A percentile compares a stretch with the other conserved stretches of the same genome.
phyloP scores from a whole-genome alignment of 2,888 invertebrate species.

The Stenichneumon culpator region DNA sequence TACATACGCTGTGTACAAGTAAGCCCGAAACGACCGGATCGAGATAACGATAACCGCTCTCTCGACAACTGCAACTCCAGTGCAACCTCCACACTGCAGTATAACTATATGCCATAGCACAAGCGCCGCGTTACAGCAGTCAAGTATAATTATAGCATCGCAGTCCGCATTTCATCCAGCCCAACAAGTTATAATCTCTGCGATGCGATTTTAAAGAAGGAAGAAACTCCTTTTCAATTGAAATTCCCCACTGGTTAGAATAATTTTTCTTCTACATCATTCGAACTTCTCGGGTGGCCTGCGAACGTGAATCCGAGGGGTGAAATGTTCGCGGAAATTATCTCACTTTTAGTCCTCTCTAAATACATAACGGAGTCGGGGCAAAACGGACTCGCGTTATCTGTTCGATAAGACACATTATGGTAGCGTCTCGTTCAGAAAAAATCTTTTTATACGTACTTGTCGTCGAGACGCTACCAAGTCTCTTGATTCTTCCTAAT shows the following conservation, averaged over 20 bases:
- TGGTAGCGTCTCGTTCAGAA: no score
- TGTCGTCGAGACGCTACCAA: no score
- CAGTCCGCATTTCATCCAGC: constrained; percentile 30
- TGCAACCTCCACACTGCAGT: constrained; percentile 50
- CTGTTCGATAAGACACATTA: no score
- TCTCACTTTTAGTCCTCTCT: constrained; percentile 33
- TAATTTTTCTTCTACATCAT: constrained; percentile 20
- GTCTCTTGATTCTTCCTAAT: no score
- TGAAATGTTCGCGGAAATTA: constrained; percentile 71
- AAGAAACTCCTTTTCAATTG: constrained; percentile 26
- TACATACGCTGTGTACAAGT: constrained; percentile 28
- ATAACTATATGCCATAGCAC: constrained; percentile 29
- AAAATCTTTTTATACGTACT: no score
- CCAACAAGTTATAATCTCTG: constrained; percentile 31
- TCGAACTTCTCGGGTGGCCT: not conserved
- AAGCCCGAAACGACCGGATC: constrained; percentile 67
- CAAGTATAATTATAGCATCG: constrained; percentile 57
- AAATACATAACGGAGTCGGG: not conserved
- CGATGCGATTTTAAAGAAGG: constrained; percentile 25
- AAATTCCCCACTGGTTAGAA: constrained; percentile 2
- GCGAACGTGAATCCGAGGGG: constrained; percentile 58
- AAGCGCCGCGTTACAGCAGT: constrained; percentile 31
- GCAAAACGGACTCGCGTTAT: no score
- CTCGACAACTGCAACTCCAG: constrained; percentile 59
- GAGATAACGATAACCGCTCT: constrained; percentile 64